Conservation (phyloP, 2,113 vertebrate genomes). For the Todiramphus chloris region DNA sequence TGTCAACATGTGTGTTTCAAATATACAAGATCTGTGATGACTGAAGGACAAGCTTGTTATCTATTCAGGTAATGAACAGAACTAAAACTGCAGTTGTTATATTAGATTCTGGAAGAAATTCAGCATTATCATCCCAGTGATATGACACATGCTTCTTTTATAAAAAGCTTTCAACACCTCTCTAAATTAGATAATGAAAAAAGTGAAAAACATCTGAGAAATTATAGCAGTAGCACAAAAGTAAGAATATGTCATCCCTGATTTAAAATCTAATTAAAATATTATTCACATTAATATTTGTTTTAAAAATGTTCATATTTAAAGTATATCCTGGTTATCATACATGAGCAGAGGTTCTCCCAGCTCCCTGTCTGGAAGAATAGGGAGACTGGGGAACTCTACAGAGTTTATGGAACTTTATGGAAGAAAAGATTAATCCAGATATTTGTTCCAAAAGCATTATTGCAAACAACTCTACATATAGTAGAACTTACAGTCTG, state of each 20-base stretch:
- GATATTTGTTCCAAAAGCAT: not conserved
- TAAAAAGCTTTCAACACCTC: constrained; percentile 1
- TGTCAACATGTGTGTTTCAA: not conserved
- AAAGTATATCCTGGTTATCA: not conserved
- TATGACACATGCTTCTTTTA: not conserved
- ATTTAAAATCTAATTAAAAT: not conserved
- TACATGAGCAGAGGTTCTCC: not conserved
- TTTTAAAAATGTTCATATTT: not conserved
- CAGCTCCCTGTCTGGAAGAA: not conserved
- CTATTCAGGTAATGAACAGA: not conserved
- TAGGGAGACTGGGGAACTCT: not conserved
- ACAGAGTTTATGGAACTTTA: not conserved
- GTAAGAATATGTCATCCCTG: not conserved
- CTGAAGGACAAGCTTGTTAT: constrained; percentile 13
- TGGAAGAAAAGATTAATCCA: not conserved
- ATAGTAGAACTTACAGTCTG: not conserved
- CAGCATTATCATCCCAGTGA: not conserved
- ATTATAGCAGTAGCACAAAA: not conserved
- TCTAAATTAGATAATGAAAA: not conserved
- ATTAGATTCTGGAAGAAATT: constrained; percentile 23
- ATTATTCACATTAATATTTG: not conserved
- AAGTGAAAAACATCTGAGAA: not conserved
- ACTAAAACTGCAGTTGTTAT: not conserved
- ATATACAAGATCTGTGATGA: not conserved
- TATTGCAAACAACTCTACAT: not conserved